phyloP scores from a whole-genome alignment of 2,888 invertebrate genomes.

The Polyommatus icarus region DNA sequence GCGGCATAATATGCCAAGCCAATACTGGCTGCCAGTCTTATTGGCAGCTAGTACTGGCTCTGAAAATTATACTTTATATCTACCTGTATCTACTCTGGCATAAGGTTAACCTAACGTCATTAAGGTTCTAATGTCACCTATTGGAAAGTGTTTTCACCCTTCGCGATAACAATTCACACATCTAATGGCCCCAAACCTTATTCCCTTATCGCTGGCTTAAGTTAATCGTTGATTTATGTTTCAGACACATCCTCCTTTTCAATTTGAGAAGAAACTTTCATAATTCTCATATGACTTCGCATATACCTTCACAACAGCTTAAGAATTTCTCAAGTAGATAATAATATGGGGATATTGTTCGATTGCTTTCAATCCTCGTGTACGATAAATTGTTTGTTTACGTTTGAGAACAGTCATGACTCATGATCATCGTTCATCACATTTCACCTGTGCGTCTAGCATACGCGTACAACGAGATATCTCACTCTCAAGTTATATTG shows the following conservation, averaged over 20 bases:
- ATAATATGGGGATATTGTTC: background rate
- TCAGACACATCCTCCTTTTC: slow-evolving; percentile 44
- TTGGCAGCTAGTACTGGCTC: too few relatives aligned
- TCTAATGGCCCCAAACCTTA: slow-evolving; percentile 45
- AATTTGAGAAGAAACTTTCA: slow-evolving; percentile 28
- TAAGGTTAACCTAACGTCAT: background rate
- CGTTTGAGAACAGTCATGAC: background rate
- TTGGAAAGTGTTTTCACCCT: background rate
- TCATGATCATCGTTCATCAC: background rate
- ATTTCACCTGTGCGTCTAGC: background rate
- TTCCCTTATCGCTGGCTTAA: slow-evolving; percentile 49
- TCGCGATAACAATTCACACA: slow-evolving; percentile 28
- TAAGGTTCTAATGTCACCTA: background rate
- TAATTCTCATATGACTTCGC: slow-evolving; percentile 14
- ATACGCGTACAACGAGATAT: too few relatives aligned
- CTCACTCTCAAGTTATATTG: too few relatives aligned
- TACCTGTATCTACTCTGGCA: too few relatives aligned
- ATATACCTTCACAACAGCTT: slow-evolving; percentile 8
- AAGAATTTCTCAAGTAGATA: slow-evolving; percentile 1
- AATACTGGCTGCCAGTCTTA: too few relatives aligned
- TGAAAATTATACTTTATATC: too few relatives aligned
- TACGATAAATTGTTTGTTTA: slow-evolving; percentile 10
- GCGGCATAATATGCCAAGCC: too few relatives aligned
- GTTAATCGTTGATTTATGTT: slow-evolving; percentile 65
- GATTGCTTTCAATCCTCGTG: background rate